Evolutionary conservation across 1,140 invertebrate genomes (phyloP).

Genomic region (Chymomyza costata): DNA sequence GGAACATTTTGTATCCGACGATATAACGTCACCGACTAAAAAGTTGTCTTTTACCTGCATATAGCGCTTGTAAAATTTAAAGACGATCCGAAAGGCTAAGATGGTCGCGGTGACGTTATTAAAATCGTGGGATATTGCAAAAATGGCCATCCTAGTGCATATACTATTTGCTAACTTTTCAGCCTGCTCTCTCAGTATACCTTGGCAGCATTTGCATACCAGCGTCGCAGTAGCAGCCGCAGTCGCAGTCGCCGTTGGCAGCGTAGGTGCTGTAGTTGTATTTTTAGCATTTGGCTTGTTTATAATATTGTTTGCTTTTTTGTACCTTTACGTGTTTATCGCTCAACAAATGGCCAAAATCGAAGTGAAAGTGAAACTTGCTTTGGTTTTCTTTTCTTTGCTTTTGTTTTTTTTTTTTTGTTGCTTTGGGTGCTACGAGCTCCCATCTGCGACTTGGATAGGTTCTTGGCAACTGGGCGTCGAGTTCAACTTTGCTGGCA

Average conservation of each 20-base stretch:
- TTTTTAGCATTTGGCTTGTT: constrained; percentile 27
- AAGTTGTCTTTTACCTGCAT: too few relatives aligned
- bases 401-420: constrained; percentile 27
- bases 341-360: constrained; percentile 50
- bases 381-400: constrained; percentile 28
- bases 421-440: constrained; percentile 13
- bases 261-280: neutral
- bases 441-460: constrained; percentile 27
- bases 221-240: neutral
- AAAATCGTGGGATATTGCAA: too few relatives aligned
- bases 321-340: constrained; percentile 64
- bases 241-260: constrained; percentile 11
- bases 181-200: neutral
- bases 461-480: constrained; percentile 1
- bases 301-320: constrained; percentile 46
- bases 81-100: too few relatives aligned
- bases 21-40: too few relatives aligned
- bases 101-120: too few relatives aligned
- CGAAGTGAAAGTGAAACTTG: constrained; percentile 45
- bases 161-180: neutral
- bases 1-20: too few relatives aligned
- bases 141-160: too few relatives aligned
- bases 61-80: too few relatives aligned
- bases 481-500: constrained; percentile 47
- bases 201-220: constrained; percentile 45